These are phyloP conservation scores for Eupithecia abbreviata DNA, from an alignment of 2,888 invertebrate genomes.

Conservation along the genomic window DNA sequence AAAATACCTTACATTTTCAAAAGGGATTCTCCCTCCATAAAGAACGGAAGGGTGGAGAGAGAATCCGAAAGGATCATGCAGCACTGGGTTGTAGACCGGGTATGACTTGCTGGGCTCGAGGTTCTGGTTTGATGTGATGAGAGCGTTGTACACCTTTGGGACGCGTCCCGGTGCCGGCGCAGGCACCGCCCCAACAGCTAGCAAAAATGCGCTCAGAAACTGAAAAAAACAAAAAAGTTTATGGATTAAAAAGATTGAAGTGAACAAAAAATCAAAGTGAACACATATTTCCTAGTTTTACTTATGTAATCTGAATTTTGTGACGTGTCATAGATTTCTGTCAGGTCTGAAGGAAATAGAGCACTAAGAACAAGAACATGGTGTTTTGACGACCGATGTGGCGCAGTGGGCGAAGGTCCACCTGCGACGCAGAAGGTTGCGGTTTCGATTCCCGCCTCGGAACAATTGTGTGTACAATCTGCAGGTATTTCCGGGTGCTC, in stretches of 20 bases:
- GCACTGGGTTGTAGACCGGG: conserved; percentile 88
- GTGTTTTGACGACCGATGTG: too few relatives aligned
- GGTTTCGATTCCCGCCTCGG: too few relatives aligned
- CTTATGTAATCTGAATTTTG: too few relatives aligned
- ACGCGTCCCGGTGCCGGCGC: conserved; percentile 83
- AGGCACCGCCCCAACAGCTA: conserved; percentile 56
- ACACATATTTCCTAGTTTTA: too few relatives aligned
- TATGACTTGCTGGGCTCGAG: conserved; percentile 89
- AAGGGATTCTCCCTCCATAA: conserved; percentile 67
- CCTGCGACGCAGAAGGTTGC: too few relatives aligned
- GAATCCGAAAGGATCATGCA: conserved; percentile 85
- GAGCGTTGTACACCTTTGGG: conserved; percentile 91
- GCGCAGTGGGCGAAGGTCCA: too few relatives aligned
- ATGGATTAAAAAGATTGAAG: background rate
- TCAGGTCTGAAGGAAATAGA: too few relatives aligned
- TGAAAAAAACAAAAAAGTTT: conserved; percentile 49
- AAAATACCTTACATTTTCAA: conserved; percentile 64
- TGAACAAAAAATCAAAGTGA: too few relatives aligned
- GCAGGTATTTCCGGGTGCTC: too few relatives aligned
- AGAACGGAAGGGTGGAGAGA: conserved; percentile 68
- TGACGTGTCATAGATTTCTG: too few relatives aligned
- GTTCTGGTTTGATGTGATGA: conserved; percentile 91
- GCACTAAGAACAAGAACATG: too few relatives aligned
- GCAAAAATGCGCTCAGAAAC: conserved; percentile 60
- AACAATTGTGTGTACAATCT: too few relatives aligned